Base-by-base conservation (phyloP, 1,140 invertebrate genomes). In the Rhizoglyphus robini region DNA sequence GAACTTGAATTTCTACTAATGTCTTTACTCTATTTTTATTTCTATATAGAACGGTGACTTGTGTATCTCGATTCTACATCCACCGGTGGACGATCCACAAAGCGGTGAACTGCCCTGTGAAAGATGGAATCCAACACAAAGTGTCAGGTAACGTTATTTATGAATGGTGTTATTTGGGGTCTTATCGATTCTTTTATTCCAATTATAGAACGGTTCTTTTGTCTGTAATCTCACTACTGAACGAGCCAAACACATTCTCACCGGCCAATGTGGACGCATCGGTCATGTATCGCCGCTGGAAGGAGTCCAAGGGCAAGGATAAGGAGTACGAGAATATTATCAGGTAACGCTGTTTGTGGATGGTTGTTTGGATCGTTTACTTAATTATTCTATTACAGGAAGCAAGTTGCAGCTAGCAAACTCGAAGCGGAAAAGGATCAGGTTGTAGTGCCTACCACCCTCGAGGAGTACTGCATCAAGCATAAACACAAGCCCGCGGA, bases 241-340 rank as follows among this genome's bases (percentile, higher is more conserved):
- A 99, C 79, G 96, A 99, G 78, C 96, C 96, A 51, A 99, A 99
- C 79, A 99, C 95, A 70, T 98, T 87, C 76, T 98, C 94, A 74
- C 96, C 96, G 38, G 96, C 96, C 63, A 99, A 99, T 78, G 96
- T 99, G 20, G 96, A 99, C 81, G 96, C 96, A 25, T 96, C 93
- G 54, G 94, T 99, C 30, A 98, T 98, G 93, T 99, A 96, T 77
- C 84, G 96, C 74, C 86, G 93, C 76, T 99, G 93, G 91, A 89
- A 90, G 72, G 95, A 98, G 73, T 95, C 92, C 69, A 95, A 95
- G 81, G 94, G 94, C 68, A 88, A 88, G 76, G 94, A 99, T 79
- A 96, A 96, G 79, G 95, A 99, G 79, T 99, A 99, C 81, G 94
- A 96, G 80, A 97, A 95, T 80, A 97, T 98, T 71, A 96, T 99